Base-by-base conservation (phyloP, 1,140 invertebrate genomes). In the Amyelois transitella region DNA sequence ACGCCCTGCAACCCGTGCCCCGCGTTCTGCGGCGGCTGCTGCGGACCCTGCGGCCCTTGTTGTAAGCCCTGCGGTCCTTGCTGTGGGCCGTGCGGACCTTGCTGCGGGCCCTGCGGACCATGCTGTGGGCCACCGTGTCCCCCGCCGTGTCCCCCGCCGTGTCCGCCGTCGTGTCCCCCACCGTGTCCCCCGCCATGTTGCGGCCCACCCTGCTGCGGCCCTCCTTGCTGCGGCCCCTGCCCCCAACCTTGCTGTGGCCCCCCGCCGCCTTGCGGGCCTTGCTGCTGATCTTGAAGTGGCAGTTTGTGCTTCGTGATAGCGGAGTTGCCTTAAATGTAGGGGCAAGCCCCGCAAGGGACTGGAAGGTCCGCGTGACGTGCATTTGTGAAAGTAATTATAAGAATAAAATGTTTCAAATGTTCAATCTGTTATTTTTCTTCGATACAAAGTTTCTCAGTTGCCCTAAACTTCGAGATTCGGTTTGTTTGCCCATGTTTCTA, bases 21-120 rank as follows among this genome's bases (percentile, higher is more conserved):
- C 32, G 0, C 53, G 54, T 7, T 48, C 44, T 12, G n/a, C n/a
- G n/a, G n/a, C n/a, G n/a, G n/a, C n/a, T 57, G 63, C 53, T 59
- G 61, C 17, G 51, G 59, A 10, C 53, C 60, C 4, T 69, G 64
- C 44, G 55, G 58, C 2, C 59, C 60, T 2, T 62, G 58, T 48
- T 68, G 61, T 32, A 61, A 62, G 1, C 57, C 60, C 14, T 57
- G 60, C 25, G 17, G 14, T 18, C 51, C 52, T 8, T 55, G 52
- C 28, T 54, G 47, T 21, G 48, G 43, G 21, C 48, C 56, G 7
- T 51, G 51, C 25, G 18, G 52, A 0, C 53, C 53, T n/a, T 53
- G 19, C 10, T 52, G 58, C 21, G 32, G 47, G 0, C 53, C 59
- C 0, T 53, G 57, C 45, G 14, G 28, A 18, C 44, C 51, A 5